Percentiles rank a stretch among this genome's conserved stretches.
Conservation (phyloP, 2,113 vertebrate species). For the Syngnathus typhle region DNA sequence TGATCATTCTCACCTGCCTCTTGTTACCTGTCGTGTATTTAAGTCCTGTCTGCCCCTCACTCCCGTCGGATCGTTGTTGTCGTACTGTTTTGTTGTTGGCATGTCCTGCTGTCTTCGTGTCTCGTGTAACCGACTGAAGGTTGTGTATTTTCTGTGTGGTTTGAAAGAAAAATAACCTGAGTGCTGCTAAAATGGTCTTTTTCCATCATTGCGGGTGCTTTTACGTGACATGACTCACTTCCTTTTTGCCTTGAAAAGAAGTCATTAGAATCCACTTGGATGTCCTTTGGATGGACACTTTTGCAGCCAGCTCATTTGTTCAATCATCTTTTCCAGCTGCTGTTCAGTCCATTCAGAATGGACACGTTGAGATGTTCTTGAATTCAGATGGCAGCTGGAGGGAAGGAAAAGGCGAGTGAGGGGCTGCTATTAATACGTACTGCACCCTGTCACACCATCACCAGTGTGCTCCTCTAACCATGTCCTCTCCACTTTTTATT, state of each 20-base stretch:
- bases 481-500: constrained; percentile 54
- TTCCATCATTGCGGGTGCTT: not conserved
- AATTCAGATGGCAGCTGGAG: constrained; percentile 7
- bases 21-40: too few species aligned
- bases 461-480: constrained; percentile 10
- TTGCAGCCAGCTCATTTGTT: not conserved
- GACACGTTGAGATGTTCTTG: constrained; percentile 28
- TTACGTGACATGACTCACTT: not conserved
- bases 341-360: constrained; percentile 32
- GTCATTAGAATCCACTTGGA: not conserved
- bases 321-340: constrained; percentile 26
- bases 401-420: not conserved
- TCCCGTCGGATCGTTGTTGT: too few species aligned
- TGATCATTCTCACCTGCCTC: too few species aligned
- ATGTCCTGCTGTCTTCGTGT: too few species aligned
- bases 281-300: not conserved
- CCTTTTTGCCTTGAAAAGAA: not conserved
- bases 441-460: not conserved
- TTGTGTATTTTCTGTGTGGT: not conserved
- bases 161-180: not conserved
- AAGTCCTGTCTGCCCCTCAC: too few species aligned
- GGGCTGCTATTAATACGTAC: constrained; percentile 43
- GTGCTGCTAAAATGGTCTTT: not conserved
- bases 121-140: too few species aligned
- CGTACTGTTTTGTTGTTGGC: too few species aligned